Evolutionary conservation across 2,113 vertebrate species (phyloP).

Genomic region (Erythrolamprus reginae): DNA sequence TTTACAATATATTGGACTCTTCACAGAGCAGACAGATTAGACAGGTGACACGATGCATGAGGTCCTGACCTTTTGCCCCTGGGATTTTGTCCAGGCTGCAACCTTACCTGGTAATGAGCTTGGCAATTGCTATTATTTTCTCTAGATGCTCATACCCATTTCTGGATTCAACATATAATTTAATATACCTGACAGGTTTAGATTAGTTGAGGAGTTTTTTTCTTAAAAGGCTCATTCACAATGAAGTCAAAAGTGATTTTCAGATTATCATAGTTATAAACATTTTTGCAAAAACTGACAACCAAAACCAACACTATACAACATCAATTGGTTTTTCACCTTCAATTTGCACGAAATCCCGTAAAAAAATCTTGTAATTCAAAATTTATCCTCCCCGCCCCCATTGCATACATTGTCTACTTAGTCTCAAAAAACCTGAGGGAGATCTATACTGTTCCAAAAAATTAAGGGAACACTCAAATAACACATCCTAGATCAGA

Average conservation of each 20-base stretch:
- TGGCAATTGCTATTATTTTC: constrained; percentile 62
- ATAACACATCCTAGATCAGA: no score
- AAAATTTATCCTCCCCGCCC: background rate
- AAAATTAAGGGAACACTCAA: no score
- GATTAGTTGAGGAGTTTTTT: constrained; percentile 58
- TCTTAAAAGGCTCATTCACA: constrained; percentile 59
- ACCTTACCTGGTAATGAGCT: constrained; percentile 63
- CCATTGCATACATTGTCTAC: background rate
- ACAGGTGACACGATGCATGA: constrained; percentile 49
- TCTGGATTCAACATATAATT: constrained; percentile 66
- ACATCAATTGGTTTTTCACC: constrained; percentile 48
- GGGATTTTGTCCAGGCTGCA: constrained; percentile 55
- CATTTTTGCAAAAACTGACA: constrained; percentile 60
- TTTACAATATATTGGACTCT: constrained; percentile 10
- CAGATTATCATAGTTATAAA: constrained; percentile 65
- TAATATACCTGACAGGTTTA: constrained; percentile 69
- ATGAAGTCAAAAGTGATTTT: constrained; percentile 66
- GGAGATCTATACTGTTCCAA: no score
- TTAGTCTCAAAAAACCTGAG: no score
- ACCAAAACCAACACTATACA: constrained; percentile 54
- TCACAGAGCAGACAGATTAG: constrained; percentile 44
- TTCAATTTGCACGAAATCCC: constrained; percentile 36
- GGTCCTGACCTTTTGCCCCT: constrained; percentile 34
- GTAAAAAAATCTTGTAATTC: constrained; percentile 41
- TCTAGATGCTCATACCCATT: constrained; percentile 63